phyloP scores from a whole-genome alignment of 30 jellyfish, hydroid and myxozoan species.

The Hydractinia symbiolongicarpus region DNA sequence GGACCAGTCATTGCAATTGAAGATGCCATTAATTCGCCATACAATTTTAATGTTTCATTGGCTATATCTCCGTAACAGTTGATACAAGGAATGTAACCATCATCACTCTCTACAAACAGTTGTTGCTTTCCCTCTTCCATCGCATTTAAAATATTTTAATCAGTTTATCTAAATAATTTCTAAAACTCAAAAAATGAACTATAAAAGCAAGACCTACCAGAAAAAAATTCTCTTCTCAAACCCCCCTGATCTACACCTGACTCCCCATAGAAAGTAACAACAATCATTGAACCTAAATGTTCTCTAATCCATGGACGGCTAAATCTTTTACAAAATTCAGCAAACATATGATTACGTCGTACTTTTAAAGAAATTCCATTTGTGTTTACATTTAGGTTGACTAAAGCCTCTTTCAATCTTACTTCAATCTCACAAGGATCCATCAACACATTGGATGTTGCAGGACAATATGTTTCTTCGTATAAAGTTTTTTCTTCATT shows the following conservation, averaged over 20 bases:
- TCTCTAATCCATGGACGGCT: neutral
- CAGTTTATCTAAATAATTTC: neutral
- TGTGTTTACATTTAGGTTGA: neutral
- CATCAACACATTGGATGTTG: too few species aligned
- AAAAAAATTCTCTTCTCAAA: neutral
- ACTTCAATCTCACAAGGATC: too few species aligned
- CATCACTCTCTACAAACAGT: neutral
- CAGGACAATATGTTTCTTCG: too few species aligned
- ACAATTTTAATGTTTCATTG: neutral
- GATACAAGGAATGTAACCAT: slow-evolving; percentile 2
- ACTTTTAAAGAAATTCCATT: neutral
- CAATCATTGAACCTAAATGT: neutral
- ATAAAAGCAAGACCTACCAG: neutral
- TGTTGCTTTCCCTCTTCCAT: neutral
- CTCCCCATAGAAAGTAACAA: slow-evolving; percentile 1
- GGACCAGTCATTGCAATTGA: neutral
- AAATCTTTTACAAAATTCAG: neutral
- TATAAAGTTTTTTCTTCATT: too few species aligned
- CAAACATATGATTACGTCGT: slow-evolving; percentile 11
- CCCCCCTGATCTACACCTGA: slow-evolving; percentile 10
- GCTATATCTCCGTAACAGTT: neutral
- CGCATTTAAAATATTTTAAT: neutral
- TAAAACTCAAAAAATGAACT: neutral
- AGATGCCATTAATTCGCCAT: neutral
- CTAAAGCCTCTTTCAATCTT: too few species aligned